A percentile compares a stretch with the other conserved stretches of the same genome.
Conservation (phyloP, 1,140 invertebrate genomes). For the Trachymyrmex septentrionalis region DNA sequence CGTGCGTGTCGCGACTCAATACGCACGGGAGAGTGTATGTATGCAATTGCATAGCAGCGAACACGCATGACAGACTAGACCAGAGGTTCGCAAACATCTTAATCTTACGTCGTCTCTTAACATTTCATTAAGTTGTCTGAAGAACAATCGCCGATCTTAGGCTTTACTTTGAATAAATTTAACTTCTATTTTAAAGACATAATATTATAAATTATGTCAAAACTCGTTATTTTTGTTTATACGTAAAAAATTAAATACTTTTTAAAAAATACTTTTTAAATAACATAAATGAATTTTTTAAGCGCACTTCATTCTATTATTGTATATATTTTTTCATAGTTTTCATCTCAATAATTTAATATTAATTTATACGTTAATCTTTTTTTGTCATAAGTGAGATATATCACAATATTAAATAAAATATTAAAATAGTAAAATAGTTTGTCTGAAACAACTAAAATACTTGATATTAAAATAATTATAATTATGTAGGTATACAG, state of each 20-base stretch:
- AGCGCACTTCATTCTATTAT: neutral
- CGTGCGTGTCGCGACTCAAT: slow-evolving; percentile 41
- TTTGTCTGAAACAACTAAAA: neutral
- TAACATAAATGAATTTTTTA: neutral
- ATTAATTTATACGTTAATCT: neutral
- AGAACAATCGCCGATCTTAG: neutral
- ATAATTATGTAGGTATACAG: neutral
- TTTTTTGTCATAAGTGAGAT: neutral
- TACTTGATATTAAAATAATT: neutral
- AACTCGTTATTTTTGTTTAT: neutral
- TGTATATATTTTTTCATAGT: neutral
- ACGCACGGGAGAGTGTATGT: slow-evolving; percentile 13
- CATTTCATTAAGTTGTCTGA: neutral
- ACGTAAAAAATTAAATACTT: neutral
- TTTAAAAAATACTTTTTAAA: neutral
- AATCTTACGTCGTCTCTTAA: neutral
- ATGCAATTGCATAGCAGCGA: slow-evolving; percentile 14
- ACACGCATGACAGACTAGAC: neutral
- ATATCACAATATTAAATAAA: neutral
- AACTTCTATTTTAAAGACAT: neutral
- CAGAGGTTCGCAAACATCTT: slow-evolving; percentile 14
- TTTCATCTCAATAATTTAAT: neutral
- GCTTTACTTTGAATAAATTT: neutral
- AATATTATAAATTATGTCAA: neutral
- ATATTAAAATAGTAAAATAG: slow-evolving; percentile 4